These are phyloP conservation scores for Leuciscus idus DNA, from an alignment of 2,113 vertebrate species.

Conservation along the genomic window DNA sequence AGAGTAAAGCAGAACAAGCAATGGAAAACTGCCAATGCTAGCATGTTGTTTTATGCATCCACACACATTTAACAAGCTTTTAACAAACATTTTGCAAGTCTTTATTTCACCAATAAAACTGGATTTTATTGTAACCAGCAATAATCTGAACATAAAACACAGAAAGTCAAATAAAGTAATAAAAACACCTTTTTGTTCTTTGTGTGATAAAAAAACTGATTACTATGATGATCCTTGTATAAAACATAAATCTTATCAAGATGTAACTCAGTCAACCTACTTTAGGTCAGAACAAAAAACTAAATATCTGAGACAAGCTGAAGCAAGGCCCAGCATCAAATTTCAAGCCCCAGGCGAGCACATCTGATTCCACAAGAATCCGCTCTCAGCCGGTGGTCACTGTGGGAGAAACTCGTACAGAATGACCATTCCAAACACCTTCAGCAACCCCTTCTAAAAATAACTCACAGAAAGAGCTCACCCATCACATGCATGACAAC, in stretches of 20 bases:
- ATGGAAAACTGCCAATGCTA: slow-evolving; percentile 24
- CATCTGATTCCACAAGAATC: slow-evolving; percentile 16
- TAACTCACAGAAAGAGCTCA: neutral
- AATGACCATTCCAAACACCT: neutral
- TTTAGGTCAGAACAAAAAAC: neutral
- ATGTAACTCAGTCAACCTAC: neutral
- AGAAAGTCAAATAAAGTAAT: neutral
- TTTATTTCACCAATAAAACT: neutral
- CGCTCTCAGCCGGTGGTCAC: slow-evolving; percentile 5
- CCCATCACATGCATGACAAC: neutral
- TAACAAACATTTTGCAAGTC: neutral
- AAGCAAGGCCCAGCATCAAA: neutral
- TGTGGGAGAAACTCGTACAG: neutral
- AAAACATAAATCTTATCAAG: neutral
- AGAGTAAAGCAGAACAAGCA: neutral
- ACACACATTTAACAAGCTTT: neutral
- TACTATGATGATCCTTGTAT: neutral
- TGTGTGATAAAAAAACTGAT: neutral
- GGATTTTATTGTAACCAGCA: neutral
- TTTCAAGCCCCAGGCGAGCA: slow-evolving; percentile 12
- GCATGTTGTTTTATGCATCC: neutral
- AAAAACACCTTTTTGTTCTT: neutral
- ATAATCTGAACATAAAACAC: neutral
- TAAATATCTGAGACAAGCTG: slow-evolving; percentile 2
- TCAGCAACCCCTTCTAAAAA: slow-evolving; percentile 8